Conservation (phyloP, 2,797 vertebrate genomes). For the Pelochelys cantorii region DNA sequence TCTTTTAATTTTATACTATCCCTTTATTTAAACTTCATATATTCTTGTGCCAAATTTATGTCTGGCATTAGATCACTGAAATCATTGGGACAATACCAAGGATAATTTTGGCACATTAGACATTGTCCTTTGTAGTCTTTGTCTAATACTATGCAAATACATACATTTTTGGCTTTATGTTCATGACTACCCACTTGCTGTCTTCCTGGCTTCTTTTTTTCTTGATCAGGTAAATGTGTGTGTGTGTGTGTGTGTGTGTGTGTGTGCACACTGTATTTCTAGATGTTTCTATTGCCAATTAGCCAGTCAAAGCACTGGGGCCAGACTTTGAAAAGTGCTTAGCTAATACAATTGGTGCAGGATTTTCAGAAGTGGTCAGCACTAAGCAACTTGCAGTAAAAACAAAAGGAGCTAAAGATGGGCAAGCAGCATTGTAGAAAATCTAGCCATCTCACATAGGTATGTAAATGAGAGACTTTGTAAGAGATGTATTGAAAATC, state of each 20-base stretch:
- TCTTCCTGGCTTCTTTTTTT: neutral
- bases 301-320: neutral
- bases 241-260: neutral
- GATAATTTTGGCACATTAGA: neutral
- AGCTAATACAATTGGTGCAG: neutral
- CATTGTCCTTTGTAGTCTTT: neutral
- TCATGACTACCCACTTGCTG: neutral
- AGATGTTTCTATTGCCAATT: neutral
- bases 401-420: neutral
- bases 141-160: neutral
- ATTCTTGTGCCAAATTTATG: neutral
- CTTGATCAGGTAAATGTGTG: neutral
- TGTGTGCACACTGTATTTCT: neutral
- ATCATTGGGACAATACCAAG: neutral
- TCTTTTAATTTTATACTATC: slow-evolving; percentile 10
- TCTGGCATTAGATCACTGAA: neutral
- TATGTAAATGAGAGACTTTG: neutral
- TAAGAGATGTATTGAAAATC: accelerated
- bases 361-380: neutral
- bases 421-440: neutral
- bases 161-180: neutral
- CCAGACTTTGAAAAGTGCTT: neutral
- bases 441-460: neutral
- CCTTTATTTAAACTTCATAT: neutral
- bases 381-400: neutral